Evolutionary conservation across 2,113 vertebrate species (phyloP).

Genomic region (Actinemys pallida): DNA sequence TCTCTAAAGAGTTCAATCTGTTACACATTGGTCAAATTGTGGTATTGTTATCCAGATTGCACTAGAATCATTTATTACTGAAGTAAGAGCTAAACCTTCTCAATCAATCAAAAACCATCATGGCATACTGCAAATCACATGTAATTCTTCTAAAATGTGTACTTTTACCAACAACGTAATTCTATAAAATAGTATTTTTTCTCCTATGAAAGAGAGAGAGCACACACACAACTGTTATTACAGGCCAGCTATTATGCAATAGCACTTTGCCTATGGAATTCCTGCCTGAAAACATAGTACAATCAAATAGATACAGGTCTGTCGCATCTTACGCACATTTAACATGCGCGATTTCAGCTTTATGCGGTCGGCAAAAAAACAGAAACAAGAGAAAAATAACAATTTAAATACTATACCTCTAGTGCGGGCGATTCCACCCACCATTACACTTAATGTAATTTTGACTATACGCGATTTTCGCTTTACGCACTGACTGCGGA

Average conservation of each 20-base stretch:
- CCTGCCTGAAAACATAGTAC: not conserved
- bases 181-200: not conserved
- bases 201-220: not conserved
- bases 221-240: not conserved
- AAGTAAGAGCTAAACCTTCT: not conserved
- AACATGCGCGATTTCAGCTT: too few species aligned
- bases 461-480: too few species aligned
- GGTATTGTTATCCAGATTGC: not conserved
- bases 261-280: not conserved
- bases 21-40: not conserved
- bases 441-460: too few species aligned
- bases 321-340: too few species aligned
- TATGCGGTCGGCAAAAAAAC: too few species aligned
- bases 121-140: not conserved
- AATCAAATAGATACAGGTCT: not conserved
- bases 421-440: too few species aligned
- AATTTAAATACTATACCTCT: too few species aligned
- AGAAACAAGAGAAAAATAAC: too few species aligned
- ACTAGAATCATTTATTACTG: not conserved
- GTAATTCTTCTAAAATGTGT: accelerated
- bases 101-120: not conserved
- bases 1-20: not conserved
- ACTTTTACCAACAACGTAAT: not conserved
- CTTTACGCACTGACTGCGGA: too few species aligned
- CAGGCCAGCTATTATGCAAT: not conserved